A percentile compares a stretch with the other conserved stretches of the same genome.
These are phyloP conservation scores for Bombylius discolor DNA, from an alignment of 2,888 invertebrate genomes.

Conservation along the genomic window DNA sequence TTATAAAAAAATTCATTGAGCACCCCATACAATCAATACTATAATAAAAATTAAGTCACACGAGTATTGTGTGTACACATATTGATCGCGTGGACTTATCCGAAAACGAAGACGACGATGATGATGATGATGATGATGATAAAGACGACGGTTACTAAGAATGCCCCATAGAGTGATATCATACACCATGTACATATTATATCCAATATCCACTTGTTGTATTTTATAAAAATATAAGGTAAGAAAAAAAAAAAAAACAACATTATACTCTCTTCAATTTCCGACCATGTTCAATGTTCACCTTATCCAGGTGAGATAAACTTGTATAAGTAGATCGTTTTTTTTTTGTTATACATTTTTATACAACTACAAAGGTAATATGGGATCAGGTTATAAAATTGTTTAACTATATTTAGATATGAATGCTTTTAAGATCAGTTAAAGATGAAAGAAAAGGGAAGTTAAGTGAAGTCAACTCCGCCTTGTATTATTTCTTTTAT, in stretches of 20 bases:
- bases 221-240: background rate
- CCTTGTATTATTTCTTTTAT: constrained; percentile 1
- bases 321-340: background rate
- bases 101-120: background rate
- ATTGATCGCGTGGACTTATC: constrained; percentile 6
- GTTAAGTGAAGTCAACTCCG: constrained; percentile 9
- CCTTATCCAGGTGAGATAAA: background rate
- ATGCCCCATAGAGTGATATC: too few relatives aligned
- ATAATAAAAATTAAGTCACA: background rate
- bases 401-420: too few relatives aligned
- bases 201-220: background rate
- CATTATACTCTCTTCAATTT: background rate
- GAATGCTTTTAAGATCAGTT: background rate
- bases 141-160: too few relatives aligned
- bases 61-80: background rate
- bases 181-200: too few relatives aligned
- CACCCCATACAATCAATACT: too few relatives aligned
- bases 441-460: background rate
- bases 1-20: too few relatives aligned
- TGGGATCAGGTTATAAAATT: background rate
- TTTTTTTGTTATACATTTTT: too few relatives aligned
- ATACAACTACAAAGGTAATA: background rate
- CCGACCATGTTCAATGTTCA: background rate
- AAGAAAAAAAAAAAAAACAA: background rate
- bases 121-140: background rate